A percentile compares a stretch with the other conserved stretches of the same genome.
Evolutionary conservation across 2,113 vertebrate species (phyloP).

Genomic region (Pheucticus melanocephalus): DNA sequence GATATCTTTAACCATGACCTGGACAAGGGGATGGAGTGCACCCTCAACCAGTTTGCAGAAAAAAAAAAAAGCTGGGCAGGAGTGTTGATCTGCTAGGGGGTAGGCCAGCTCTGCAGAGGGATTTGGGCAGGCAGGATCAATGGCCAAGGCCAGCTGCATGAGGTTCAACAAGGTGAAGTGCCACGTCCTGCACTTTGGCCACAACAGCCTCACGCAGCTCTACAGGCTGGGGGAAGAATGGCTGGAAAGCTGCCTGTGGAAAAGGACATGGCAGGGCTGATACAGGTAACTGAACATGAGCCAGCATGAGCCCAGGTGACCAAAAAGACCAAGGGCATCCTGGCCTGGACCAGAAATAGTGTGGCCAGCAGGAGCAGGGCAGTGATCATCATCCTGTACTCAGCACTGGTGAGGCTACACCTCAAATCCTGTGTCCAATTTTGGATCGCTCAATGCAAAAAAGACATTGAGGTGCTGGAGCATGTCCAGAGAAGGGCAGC

Average conservation of each 20-base stretch:
- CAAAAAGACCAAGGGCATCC: background rate
- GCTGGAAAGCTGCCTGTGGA: background rate
- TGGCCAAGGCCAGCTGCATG: background rate
- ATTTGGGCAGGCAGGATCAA: background rate
- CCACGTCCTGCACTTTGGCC: background rate
- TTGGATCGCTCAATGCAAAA: too few relatives aligned
- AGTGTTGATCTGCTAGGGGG: background rate
- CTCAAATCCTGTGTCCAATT: background rate
- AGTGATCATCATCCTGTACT: accelerated
- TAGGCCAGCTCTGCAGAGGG: background rate
- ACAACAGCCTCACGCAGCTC: background rate
- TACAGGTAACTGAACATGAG: accelerated
- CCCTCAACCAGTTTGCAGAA: background rate
- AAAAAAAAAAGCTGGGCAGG: background rate
- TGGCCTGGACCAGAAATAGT: accelerated
- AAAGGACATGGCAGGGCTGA: background rate
- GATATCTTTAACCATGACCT: background rate
- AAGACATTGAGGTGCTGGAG: background rate
- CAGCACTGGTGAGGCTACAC: background rate
- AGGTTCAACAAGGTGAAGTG: background rate
- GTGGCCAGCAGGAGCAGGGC: background rate
- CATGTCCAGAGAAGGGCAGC: background rate
- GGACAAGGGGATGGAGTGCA: background rate
- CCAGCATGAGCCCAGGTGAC: background rate
- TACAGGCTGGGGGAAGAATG: background rate